Base-by-base conservation (phyloP, 2,113 vertebrate species). In the Kryptolebias marmoratus region DNA sequence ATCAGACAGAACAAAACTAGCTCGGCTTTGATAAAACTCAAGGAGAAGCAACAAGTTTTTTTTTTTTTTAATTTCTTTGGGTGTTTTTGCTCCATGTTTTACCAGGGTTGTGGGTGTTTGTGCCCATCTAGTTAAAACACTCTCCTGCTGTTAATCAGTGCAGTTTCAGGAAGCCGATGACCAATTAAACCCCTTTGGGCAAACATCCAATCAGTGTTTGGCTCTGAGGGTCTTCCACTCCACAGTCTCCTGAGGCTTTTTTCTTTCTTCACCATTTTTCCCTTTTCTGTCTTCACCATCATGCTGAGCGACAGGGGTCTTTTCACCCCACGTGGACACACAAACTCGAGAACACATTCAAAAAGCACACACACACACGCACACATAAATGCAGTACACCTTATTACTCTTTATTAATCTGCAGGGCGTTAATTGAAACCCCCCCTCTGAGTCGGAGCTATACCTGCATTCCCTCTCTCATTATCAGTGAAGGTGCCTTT, bases 401-500 rank as follows among this genome's bases (percentile, higher is more conserved):
- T 88, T 91, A 93, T 94, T 92, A 92, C 91, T 93, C 93, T 94
- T 94, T 93, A 93, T 93, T 93, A 94, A 94, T 94, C 93, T 93
- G 92, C 93, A 90, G 91, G 90, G 84, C 87, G 85, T 94, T 94
- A 94, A 94, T 94, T 94, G 92, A 94, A 94, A 90, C 92, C 91
- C 91, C 92, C 89, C 45, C 47, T 44, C 92, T 86, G 89, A 92
- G 92, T 89, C 62, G 28, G 68, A 90, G 86, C 85, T 65, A 52
- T 92, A 94, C 93, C 94, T 94, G 93, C 89, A 84, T 89, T 88
- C 80, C 75, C 80, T 78, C 88, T 89, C 91, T 94, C 91, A 94
- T 94, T 94, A 94, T 90, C 90, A 90, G 91, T 88, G 92, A 94
- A 94, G 93, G 94, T 94, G 94, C 93, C 94, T 94, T 94, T 94